A percentile compares a stretch with the other conserved stretches of the same genome.
These are phyloP conservation scores for Embiotoca jacksoni DNA, from an alignment of 2,113 vertebrate species.

Conservation along the genomic window DNA sequence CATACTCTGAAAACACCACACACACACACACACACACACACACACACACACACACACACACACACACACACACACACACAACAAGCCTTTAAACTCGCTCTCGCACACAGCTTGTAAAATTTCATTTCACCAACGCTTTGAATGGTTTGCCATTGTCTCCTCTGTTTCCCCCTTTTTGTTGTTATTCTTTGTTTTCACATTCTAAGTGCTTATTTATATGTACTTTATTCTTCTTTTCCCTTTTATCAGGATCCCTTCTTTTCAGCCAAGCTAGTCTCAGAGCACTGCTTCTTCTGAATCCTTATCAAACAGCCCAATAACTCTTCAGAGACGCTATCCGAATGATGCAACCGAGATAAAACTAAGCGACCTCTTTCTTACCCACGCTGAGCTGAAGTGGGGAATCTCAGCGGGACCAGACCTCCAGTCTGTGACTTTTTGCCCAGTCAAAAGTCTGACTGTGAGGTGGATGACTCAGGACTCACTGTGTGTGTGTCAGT, in stretches of 20 bases:
- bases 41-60: slow-evolving; percentile 5
- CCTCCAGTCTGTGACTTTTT: slow-evolving; percentile 40
- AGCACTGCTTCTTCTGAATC: slow-evolving; percentile 56
- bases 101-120: slow-evolving; percentile 51
- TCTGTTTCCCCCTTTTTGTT: slow-evolving; percentile 16
- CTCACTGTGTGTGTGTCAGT: not conserved
- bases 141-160: slow-evolving; percentile 65
- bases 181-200: too few relatives aligned
- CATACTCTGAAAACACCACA: slow-evolving; percentile 19
- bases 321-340: slow-evolving; percentile 35
- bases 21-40: slow-evolving; percentile 26
- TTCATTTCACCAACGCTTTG: slow-evolving; percentile 77
- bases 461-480: slow-evolving; percentile 56
- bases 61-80: slow-evolving; percentile 21
- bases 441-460: slow-evolving; percentile 43
- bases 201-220: slow-evolving; percentile 71
- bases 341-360: slow-evolving; percentile 74
- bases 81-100: too few relatives aligned
- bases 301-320: slow-evolving; percentile 66
- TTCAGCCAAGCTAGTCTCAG: slow-evolving; percentile 40
- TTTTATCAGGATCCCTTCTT: slow-evolving; percentile 32
- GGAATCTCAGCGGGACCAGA: slow-evolving; percentile 46
- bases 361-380: slow-evolving; percentile 67
- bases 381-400: slow-evolving; percentile 37
- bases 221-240: slow-evolving; percentile 60